Evolutionary conservation across 2,113 vertebrate genomes (phyloP).

Genomic region (Eira barbara): DNA sequence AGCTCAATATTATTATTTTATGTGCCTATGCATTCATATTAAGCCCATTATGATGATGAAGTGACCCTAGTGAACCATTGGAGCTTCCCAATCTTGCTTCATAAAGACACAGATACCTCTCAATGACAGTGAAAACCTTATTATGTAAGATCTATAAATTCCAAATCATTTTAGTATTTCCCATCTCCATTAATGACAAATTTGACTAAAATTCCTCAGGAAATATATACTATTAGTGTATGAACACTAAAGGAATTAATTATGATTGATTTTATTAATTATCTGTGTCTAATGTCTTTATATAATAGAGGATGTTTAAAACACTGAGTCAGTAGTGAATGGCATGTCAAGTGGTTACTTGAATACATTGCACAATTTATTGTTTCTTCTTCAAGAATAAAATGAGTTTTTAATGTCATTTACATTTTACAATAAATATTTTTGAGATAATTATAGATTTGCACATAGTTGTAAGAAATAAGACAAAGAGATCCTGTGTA

Average conservation of each 20-base stretch:
- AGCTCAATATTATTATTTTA: not conserved
- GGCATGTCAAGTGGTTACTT: constrained; percentile 64
- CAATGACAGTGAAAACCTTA: constrained; percentile 68
- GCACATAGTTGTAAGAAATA: not conserved
- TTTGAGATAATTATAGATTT: not conserved
- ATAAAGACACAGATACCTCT: constrained; percentile 66
- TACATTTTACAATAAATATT: not conserved
- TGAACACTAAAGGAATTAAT: constrained; percentile 79
- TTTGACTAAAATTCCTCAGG: constrained; percentile 76
- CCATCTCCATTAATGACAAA: constrained; percentile 81
- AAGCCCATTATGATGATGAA: constrained; percentile 43
- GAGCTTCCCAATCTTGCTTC: constrained; percentile 65
- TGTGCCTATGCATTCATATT: not conserved
- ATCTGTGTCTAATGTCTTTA: constrained; percentile 80
- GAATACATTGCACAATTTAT: constrained; percentile 1
- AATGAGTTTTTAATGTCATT: constrained; percentile 31
- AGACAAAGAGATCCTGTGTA: not conserved
- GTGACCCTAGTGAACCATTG: constrained; percentile 59
- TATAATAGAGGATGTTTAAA: constrained; percentile 77
- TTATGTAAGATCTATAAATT: constrained; percentile 71
- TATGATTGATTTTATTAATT: constrained; percentile 85
- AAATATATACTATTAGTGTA: constrained; percentile 75
- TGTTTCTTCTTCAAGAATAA: not conserved
- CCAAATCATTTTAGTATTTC: constrained; percentile 79
- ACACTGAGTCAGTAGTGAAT: constrained; percentile 71